These are phyloP conservation scores for Geotrypetes seraphini DNA, from an alignment of 2,797 vertebrate species.

Conservation along the genomic window DNA sequence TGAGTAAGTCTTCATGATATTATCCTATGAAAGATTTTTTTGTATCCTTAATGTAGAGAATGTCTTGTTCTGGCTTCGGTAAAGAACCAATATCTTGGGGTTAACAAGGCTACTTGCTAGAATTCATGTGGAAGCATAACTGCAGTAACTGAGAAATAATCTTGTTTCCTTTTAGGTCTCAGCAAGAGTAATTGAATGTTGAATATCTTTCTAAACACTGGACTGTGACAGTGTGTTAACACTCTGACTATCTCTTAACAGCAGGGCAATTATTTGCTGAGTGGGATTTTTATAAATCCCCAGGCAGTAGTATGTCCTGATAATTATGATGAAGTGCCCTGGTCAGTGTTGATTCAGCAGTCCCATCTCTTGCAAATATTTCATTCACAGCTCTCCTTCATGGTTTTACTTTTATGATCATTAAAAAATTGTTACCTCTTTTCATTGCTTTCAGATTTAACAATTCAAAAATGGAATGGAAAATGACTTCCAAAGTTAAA, in stretches of 20 bases:
- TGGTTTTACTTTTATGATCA: slow-evolving; percentile 46
- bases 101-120: slow-evolving; percentile 28
- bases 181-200: slow-evolving; percentile 60
- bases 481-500: slow-evolving; percentile 1
- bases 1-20: not conserved
- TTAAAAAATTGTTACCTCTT: slow-evolving; percentile 24
- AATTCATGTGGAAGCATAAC: slow-evolving; percentile 31
- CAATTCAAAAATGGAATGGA: slow-evolving; percentile 2
- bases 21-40: not conserved
- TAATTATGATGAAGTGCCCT: slow-evolving; percentile 86
- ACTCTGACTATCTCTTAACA: slow-evolving; percentile 62
- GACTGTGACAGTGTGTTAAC: slow-evolving; percentile 60
- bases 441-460: slow-evolving; percentile 4
- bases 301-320: slow-evolving; percentile 63
- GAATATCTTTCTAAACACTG: slow-evolving; percentile 57
- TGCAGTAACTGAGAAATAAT: slow-evolving; percentile 48
- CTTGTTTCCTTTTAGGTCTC: slow-evolving; percentile 49
- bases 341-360: slow-evolving; percentile 88
- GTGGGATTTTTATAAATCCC: slow-evolving; percentile 78
- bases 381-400: slow-evolving; percentile 51
- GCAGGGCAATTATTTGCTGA: slow-evolving; percentile 80
- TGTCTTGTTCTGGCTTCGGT: slow-evolving; percentile 14
- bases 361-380: slow-evolving; percentile 46
- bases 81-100: slow-evolving; percentile 17
- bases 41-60: slow-evolving; percentile 8